Evolutionary conservation across 2,113 vertebrate species (phyloP).

Genomic region (Theristicus caerulescens): DNA sequence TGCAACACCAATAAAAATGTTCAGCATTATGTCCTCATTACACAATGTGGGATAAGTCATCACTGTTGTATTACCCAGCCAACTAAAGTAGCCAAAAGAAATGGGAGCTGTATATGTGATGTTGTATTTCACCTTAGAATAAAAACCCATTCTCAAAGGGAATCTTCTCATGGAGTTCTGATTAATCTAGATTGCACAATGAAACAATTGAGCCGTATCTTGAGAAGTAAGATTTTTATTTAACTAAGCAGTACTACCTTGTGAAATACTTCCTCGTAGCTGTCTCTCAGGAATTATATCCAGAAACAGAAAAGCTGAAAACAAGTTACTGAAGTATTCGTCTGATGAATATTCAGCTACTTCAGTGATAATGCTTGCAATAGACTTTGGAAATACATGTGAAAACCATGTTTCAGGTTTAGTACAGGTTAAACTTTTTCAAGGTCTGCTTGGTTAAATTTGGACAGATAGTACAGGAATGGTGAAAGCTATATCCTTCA

Average conservation of each 20-base stretch:
- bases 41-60: fast-evolving
- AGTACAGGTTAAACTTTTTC: background rate
- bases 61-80: background rate
- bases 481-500: background rate
- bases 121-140: background rate
- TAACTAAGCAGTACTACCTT: slow-evolving; percentile 19
- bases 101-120: background rate
- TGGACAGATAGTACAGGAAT: background rate
- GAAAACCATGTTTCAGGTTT: background rate
- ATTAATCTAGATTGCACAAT: background rate
- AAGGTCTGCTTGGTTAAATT: background rate
- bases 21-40: background rate
- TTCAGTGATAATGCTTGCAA: background rate
- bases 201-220: slow-evolving; percentile 25
- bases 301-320: slow-evolving; percentile 4
- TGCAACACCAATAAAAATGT: background rate
- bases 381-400: background rate
- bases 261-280: slow-evolving; percentile 41
- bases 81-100: background rate
- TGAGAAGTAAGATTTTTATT: slow-evolving; percentile 56
- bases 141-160: background rate
- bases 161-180: background rate
- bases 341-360: background rate
- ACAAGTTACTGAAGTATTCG: background rate
- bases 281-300: slow-evolving; percentile 35